These are phyloP conservation scores for Rhimphoctona megacephalus DNA, from an alignment of 2,888 invertebrate genomes.

Conservation along the genomic window DNA sequence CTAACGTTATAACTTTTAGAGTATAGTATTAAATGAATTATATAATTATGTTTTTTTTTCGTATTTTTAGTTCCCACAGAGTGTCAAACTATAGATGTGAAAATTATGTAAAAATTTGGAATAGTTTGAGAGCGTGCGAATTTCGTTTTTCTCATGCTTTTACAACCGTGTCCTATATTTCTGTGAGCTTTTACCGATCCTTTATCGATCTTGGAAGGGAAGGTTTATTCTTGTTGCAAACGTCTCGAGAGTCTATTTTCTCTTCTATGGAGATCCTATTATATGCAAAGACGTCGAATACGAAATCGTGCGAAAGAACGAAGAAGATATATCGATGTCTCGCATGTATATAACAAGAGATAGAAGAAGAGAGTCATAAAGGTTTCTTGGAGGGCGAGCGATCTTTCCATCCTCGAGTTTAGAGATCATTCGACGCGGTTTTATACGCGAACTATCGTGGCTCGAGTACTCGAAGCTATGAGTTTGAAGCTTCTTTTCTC, in stretches of 20 bases:
- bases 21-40: neutral
- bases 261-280: slow-evolving; percentile 43
- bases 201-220: slow-evolving; percentile 1
- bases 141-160: slow-evolving; percentile 48
- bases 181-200: slow-evolving; percentile 43
- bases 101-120: slow-evolving; percentile 53
- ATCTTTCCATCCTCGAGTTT: slow-evolving; percentile 50
- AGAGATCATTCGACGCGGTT: slow-evolving; percentile 64
- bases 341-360: slow-evolving; percentile 14
- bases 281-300: slow-evolving; percentile 68
- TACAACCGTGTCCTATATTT: slow-evolving; percentile 12
- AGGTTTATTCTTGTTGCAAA: slow-evolving; percentile 43
- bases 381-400: slow-evolving; percentile 49
- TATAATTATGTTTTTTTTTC: neutral
- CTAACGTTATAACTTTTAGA: neutral
- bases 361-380: slow-evolving; percentile 55
- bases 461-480: slow-evolving; percentile 38
- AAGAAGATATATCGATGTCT: slow-evolving; percentile 29
- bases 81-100: neutral
- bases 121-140: slow-evolving; percentile 62
- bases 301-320: slow-evolving; percentile 62
- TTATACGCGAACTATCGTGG: slow-evolving; percentile 62
- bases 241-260: slow-evolving; percentile 32
- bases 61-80: neutral
- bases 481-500: slow-evolving; percentile 25